Base-by-base conservation (phyloP, 2,113 vertebrate species). In the Lipophrys pholis region DNA sequence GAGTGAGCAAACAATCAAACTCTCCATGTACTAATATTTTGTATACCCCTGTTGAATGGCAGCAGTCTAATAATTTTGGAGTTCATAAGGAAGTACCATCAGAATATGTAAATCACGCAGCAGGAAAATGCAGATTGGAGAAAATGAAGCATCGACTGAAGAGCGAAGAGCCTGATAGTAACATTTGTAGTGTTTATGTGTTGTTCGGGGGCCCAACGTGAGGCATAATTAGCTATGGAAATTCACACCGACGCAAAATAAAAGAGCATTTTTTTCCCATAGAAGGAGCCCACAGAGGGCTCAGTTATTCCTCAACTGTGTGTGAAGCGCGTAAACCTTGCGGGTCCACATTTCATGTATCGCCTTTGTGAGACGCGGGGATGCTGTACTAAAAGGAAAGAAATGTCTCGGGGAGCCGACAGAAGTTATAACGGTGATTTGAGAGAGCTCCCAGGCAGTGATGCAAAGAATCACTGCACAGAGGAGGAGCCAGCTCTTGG, bases 381-480 rank as follows among this genome's bases (percentile, higher is more conserved):
- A 73, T 35, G 46, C 1, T 15, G 55, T 2, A 49, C 59, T 36
- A 43, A 56, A n/a, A 80, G 57, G 52, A 71, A 51, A 60, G 59
- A 65, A 81, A 78, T 70, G 76, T 78, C 80, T 72, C 11, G 21
- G 72, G 75, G 65, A 73, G 63, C 77, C 1, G 16, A 63, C 69
- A 55, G 65, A 78, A 75, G 74, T 61, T 68, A 50, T 70, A 43
- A 57, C 56, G 49, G 66, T 64, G 75, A 81, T 81, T 59, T 14
- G 64, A 78, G 64, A 82, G 67, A 46, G 77, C 73, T 83, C 55
- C 17, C 14, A 79, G 77, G 73, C 78, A 83, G 67, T 55, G 80
- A 76, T 65, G 82, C 86, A 81, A 78, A 61, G 60, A 84, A 80
- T 77, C 75, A 65, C 52, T 17, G 59, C 69, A 45, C 41, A 16